phyloP scores from a whole-genome alignment of 1,140 invertebrate species.

The Cydia strobilella region DNA sequence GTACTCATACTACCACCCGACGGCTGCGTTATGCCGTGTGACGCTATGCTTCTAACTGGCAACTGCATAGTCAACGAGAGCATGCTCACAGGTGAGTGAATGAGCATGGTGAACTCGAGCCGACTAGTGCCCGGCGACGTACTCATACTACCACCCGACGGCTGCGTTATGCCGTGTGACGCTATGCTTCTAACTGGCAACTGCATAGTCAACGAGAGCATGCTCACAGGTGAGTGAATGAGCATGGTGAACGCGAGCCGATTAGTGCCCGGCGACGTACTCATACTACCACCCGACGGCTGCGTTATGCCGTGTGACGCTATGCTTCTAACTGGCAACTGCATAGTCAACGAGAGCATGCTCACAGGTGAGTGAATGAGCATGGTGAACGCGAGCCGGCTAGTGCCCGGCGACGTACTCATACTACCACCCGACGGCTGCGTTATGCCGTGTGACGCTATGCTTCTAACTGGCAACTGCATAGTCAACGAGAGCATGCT shows the following conservation, averaged over 20 bases:
- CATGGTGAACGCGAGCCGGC: constrained; percentile 81
- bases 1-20: constrained; percentile 90
- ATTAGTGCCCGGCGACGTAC: constrained; percentile 94
- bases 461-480: constrained; percentile 92
- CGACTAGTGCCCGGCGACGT: constrained; percentile 92
- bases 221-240: too few relatives aligned
- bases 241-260: too few relatives aligned
- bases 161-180: too few relatives aligned
- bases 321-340: constrained; percentile 92
- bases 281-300: constrained; percentile 90
- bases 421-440: constrained; percentile 92
- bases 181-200: too few relatives aligned
- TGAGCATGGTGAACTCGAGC: constrained; percentile 81
- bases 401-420: constrained; percentile 87
- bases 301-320: constrained; percentile 96
- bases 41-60: constrained; percentile 92
- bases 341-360: constrained; percentile 96
- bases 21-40: constrained; percentile 95
- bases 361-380: constrained; percentile 83
- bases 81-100: constrained; percentile 86
- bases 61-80: constrained; percentile 96
- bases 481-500: constrained; percentile 97
- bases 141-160: too few relatives aligned
- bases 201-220: too few relatives aligned
- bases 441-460: constrained; percentile 94